These are phyloP conservation scores for Bemisia tabaci DNA, from an alignment of 1,140 invertebrate genomes.

Conservation along the genomic window DNA sequence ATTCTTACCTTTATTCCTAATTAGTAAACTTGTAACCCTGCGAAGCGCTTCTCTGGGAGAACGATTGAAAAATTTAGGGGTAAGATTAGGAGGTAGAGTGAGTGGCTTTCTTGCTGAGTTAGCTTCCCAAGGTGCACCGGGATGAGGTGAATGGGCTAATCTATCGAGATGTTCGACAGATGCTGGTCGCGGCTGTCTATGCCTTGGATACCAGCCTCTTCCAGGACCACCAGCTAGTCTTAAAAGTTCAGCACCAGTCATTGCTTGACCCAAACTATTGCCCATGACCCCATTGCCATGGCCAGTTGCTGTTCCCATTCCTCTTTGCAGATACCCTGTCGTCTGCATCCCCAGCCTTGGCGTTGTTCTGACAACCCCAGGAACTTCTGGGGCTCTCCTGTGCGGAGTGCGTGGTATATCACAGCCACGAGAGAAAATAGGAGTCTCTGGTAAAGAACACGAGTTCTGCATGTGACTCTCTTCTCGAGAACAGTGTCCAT, in stretches of 20 bases:
- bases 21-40: slow-evolving; percentile 72
- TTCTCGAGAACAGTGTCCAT: slow-evolving; percentile 32
- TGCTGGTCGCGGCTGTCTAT: slow-evolving; percentile 49
- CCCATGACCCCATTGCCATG: slow-evolving; percentile 16
- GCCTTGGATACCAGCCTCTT: slow-evolving; percentile 68
- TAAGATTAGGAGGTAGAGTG: slow-evolving; percentile 68
- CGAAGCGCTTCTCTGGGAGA: slow-evolving; percentile 67
- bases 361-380: slow-evolving; percentile 14
- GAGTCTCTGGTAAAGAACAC: slow-evolving; percentile 66
- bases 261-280: slow-evolving; percentile 37
- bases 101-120: slow-evolving; percentile 48
- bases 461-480: slow-evolving; percentile 55
- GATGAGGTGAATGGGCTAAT: slow-evolving; percentile 30
- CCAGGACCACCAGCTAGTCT: slow-evolving; percentile 54
- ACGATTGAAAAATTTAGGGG: slow-evolving; percentile 71
- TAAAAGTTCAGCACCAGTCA: slow-evolving; percentile 58
- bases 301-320: slow-evolving; percentile 12
- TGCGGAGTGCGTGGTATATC: slow-evolving; percentile 25
- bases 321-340: slow-evolving; percentile 10
- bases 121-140: slow-evolving; percentile 37
- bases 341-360: slow-evolving; percentile 13
- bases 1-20: slow-evolving; percentile 55
- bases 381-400: slow-evolving; percentile 23
- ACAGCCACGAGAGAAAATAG: slow-evolving; percentile 58
- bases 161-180: slow-evolving; percentile 72